Evolutionary conservation across 2,888 invertebrate genomes (phyloP).

Genomic region (Tenthredo notha): DNA sequence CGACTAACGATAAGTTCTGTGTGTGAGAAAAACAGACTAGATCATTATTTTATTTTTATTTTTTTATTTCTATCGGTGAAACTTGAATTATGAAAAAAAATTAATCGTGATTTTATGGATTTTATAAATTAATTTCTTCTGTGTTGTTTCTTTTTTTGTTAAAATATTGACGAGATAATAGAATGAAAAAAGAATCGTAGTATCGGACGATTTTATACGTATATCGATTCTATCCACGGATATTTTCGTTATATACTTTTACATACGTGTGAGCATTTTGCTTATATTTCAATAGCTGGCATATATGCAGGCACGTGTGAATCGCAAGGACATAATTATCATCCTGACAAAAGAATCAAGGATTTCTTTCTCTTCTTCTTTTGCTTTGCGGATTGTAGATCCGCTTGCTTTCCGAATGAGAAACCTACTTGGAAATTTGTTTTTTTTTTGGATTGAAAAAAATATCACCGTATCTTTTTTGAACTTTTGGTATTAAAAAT

Average conservation of each 20-base stretch:
- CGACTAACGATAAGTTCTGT: not conserved
- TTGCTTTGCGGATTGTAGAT: not conserved
- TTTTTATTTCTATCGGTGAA: not conserved
- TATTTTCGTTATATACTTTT: not conserved
- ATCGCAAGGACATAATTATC: constrained; percentile 20
- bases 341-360: constrained; percentile 46
- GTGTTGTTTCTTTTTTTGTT: not conserved
- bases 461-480: not conserved
- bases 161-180: not conserved
- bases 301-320: not conserved
- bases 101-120: not conserved
- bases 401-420: not conserved
- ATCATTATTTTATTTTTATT: not conserved
- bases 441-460: not conserved
- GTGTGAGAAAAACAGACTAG: not conserved
- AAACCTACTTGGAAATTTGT: not conserved
- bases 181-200: not conserved
- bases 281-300: not conserved
- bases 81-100: not conserved
- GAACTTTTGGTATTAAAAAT: not conserved
- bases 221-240: not conserved
- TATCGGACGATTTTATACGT: not conserved
- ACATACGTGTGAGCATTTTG: not conserved
- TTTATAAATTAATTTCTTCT: not conserved
- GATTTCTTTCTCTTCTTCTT: constrained; percentile 7